phyloP scores from a whole-genome alignment of 2,797 vertebrate species.

The Neosalanx taihuensis region DNA sequence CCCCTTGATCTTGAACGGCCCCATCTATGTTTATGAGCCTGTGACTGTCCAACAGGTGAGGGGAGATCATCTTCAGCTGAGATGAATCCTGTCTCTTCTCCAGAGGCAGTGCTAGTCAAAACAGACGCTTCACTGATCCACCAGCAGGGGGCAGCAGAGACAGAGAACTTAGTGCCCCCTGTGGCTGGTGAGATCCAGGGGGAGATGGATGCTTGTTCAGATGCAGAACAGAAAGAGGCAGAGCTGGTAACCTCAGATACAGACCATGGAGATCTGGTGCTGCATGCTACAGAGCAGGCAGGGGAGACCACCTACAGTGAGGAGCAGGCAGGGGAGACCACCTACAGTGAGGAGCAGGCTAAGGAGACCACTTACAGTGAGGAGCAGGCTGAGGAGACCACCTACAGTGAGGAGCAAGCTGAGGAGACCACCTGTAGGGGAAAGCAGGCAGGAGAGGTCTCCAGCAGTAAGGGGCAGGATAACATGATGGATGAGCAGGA shows the following conservation, averaged over 20 bases:
- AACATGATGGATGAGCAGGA: conserved; percentile 15
- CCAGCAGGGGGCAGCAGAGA: conserved; percentile 1
- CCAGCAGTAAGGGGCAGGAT: background rate
- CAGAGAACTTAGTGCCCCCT: background rate
- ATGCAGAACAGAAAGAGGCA: conserved; percentile 6
- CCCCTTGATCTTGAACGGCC: conserved; percentile 20
- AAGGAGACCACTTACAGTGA: background rate
- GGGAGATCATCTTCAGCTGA: conserved; percentile 21
- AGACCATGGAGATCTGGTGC: background rate
- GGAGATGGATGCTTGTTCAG: background rate
- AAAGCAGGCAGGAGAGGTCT: background rate
- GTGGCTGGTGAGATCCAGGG: background rate
- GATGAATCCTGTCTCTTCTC: background rate
- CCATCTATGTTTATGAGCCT: conserved; percentile 19
- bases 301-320: background rate
- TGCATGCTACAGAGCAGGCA: conserved; percentile 4
- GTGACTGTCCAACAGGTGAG: conserved; percentile 45
- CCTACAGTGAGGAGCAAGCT: background rate
- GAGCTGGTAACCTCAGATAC: background rate
- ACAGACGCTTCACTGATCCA: background rate
- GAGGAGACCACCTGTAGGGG: background rate
- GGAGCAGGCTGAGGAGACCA: conserved; percentile 5
- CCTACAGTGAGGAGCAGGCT: background rate
- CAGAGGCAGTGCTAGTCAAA: background rate
- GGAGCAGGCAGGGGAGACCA: background rate